These are phyloP conservation scores for Sebastiscus albofasciatus DNA, from an alignment of 2,797 vertebrate genomes.

Conservation along the genomic window DNA sequence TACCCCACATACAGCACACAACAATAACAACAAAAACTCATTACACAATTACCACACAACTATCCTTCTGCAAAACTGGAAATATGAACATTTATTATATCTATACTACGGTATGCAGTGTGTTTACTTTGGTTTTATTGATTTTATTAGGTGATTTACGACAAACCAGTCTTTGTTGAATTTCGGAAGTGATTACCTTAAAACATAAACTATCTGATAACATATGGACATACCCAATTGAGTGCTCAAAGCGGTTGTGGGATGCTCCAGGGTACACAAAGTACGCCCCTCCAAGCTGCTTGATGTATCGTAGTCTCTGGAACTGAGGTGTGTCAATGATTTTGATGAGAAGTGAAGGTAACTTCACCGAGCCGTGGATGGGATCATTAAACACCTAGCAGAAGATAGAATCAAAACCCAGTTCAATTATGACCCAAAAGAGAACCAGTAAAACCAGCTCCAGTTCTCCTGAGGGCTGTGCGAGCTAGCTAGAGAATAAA, in stretches of 20 bases:
- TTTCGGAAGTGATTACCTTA: not conserved
- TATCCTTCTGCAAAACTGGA: not conserved
- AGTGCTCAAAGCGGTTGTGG: slow-evolving; percentile 87
- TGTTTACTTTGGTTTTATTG: not conserved
- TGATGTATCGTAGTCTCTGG: slow-evolving; percentile 82
- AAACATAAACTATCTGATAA: not conserved
- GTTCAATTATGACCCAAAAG: not conserved
- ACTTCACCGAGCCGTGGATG: slow-evolving; percentile 92
- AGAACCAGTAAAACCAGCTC: not conserved
- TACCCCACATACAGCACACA: not conserved
- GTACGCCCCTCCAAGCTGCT: slow-evolving; percentile 82
- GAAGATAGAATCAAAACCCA: not conserved
- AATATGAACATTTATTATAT: not conserved
- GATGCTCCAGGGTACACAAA: slow-evolving; percentile 83
- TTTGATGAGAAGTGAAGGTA: slow-evolving; percentile 90
- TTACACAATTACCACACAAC: not conserved
- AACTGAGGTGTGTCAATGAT: slow-evolving; percentile 94
- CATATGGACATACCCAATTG: slow-evolving; percentile 71
- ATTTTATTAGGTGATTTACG: not conserved
- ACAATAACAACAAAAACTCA: too few species aligned
- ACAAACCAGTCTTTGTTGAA: not conserved
- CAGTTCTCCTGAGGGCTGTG: not conserved
- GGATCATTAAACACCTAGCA: slow-evolving; percentile 91
- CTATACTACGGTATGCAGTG: not conserved
- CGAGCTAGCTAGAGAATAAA: too few species aligned